Evolutionary conservation across 2,113 vertebrate species (phyloP).

Genomic region (Dasyprocta punctata): DNA sequence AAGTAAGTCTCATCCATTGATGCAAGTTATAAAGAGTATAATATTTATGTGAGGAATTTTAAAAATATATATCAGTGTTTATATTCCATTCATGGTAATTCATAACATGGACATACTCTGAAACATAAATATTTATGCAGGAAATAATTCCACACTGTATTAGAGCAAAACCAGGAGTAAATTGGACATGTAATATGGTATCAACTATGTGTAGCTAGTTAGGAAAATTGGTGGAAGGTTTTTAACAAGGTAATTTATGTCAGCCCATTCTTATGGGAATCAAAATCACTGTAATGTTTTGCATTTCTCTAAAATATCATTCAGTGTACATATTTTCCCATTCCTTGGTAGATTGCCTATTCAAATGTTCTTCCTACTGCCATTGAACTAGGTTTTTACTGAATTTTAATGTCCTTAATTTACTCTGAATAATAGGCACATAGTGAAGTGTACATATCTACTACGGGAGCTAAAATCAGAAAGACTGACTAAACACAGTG

Average conservation of each 20-base stretch:
- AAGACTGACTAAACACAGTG: not conserved
- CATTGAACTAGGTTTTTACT: not conserved
- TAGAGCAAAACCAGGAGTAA: not conserved
- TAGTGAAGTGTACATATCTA: not conserved
- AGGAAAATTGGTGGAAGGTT: not conserved
- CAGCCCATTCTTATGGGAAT: not conserved
- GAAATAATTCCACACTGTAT: not conserved
- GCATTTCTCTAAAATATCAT: not conserved
- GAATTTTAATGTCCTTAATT: not conserved
- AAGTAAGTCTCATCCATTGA: not conserved
- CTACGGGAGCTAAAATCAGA: not conserved
- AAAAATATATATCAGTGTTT: not conserved
- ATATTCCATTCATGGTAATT: not conserved
- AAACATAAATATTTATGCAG: not conserved
- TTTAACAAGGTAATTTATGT: not conserved
- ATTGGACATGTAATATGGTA: not conserved
- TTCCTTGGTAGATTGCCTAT: not conserved
- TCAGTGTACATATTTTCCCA: not conserved
- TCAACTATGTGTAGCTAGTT: not conserved
- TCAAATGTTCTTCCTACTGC: not conserved
- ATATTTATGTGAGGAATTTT: not conserved
- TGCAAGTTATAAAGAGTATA: not conserved
- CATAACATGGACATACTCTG: not conserved
- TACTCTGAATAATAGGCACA: not conserved
- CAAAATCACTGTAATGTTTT: conserved; percentile 26